Evolutionary conservation across 2,113 vertebrate species (phyloP), one percentile per base, ranked within the genome.

Genomic region (Rana temporaria): DNA sequence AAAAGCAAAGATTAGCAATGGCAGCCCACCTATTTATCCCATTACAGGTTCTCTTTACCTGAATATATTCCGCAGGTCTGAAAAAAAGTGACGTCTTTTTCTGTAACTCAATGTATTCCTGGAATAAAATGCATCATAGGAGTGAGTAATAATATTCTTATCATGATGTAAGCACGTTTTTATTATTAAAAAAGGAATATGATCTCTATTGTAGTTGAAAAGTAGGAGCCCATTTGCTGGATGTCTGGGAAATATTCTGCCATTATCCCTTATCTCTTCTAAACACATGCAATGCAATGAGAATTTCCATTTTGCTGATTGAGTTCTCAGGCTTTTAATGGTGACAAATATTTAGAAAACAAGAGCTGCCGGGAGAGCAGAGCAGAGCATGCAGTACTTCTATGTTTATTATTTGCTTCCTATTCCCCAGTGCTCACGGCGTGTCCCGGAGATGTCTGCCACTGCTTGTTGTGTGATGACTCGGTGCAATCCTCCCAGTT

Each of bases 211-310:
- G 24, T 76, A 63, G 22, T 22, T 24, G 56, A 76, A 26, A 67
- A 63, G 16, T 65, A 76, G 55, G 0, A 2, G 8, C 59, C 34
- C 38, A 77, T 77, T 79, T 67, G 60, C 64, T 67, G 64, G 34
- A 26, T 48, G 57, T 38, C 22, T 48, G 9, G 73, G 19, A 24
- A 52, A 76, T 48, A 77, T 48, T 63, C 64, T 77, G 42, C 74
- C 59, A 63, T 48, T 77, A 52, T 52, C 15, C 60, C 74, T 77
- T 77, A 77, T 77, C 74, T 77, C 38, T 20, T 26, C 59, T 65
- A 53, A 77, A 65, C 74, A 77, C 60, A 64, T 77, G 74, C 60
- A 64, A 63, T n/a, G 74, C 34, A 64, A 14, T 69, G 18, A 53
- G 34, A 48, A 38, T 64, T 59, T 17, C n/a, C 73, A 57, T 63